Evolutionary conservation across 2,888 invertebrate genomes (phyloP).

Genomic region (Andrena bucephala): DNA sequence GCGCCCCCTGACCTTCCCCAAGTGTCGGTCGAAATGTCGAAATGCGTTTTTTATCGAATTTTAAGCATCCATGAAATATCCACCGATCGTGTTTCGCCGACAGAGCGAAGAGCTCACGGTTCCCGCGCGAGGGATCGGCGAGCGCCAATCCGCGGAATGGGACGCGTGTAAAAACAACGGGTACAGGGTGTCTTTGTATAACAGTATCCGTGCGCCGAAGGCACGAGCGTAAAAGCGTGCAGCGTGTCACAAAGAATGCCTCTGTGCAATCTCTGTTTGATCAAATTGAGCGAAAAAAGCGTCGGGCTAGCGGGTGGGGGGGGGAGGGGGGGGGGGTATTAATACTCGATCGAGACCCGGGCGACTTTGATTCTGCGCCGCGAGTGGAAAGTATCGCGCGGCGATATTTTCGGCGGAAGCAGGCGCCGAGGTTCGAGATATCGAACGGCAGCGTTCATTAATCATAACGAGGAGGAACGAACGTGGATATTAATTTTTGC

Average conservation of each 20-base stretch:
- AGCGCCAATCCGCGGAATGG: too few relatives aligned
- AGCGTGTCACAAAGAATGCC: not conserved
- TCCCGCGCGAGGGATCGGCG: not conserved
- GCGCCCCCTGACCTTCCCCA: constrained; percentile 14
- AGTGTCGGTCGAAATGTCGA: constrained; percentile 12
- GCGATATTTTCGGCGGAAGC: not conserved
- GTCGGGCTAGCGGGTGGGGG: not conserved
- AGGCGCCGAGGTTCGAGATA: not conserved
- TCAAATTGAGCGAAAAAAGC: constrained; percentile 3
- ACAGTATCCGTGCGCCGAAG: not conserved
- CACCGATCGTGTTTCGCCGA: constrained; percentile 16
- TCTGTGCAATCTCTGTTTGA: not conserved
- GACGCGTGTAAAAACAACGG: too few relatives aligned
- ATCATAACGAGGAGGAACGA: not conserved
- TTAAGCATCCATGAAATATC: constrained; percentile 57
- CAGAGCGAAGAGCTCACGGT: not conserved
- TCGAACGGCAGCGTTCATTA: not conserved
- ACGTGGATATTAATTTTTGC: constrained; percentile 26
- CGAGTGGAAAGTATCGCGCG: not conserved
- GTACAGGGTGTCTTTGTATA: not conserved
- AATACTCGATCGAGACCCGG: constrained; percentile 17
- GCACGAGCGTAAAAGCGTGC: not conserved
- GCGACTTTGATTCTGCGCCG: constrained; percentile 10
- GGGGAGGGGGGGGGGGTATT: not conserved
- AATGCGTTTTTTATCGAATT: constrained; percentile 53